Percentiles rank a stretch among this genome's conserved stretches.
Evolutionary conservation across 2,113 vertebrate species (phyloP).

Genomic region (Prochilodus magdalenae): DNA sequence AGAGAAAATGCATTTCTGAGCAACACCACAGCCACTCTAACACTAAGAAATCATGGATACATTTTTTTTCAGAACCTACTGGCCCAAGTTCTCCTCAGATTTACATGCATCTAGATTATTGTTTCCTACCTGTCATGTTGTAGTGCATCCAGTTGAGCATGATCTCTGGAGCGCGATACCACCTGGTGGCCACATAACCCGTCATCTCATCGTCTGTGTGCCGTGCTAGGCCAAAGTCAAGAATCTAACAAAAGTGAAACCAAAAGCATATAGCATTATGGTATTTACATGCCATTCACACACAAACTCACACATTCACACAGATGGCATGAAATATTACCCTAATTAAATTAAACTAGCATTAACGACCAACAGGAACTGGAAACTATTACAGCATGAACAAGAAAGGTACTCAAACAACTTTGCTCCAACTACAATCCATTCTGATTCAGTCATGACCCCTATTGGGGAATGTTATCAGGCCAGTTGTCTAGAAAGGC

Average conservation of each 20-base stretch:
- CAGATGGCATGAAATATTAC: too few relatives aligned
- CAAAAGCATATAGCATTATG: background rate
- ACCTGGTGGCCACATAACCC: constrained; percentile 95
- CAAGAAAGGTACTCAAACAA: background rate
- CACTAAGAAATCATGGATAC: background rate
- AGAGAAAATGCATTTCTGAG: too few relatives aligned
- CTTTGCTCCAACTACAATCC: background rate
- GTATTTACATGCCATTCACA: background rate
- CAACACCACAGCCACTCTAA: too few relatives aligned
- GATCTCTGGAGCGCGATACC: constrained; percentile 98
- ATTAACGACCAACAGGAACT: background rate
- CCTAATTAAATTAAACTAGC: too few relatives aligned
- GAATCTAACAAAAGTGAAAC: constrained; percentile 78
- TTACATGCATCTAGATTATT: background rate
- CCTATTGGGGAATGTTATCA: background rate
- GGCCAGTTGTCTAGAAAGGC: background rate
- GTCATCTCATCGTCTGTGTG: constrained; percentile 99
- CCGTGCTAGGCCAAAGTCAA: constrained; percentile 96
- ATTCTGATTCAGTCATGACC: background rate
- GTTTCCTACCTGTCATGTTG: constrained; percentile 91
- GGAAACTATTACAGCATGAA: background rate
- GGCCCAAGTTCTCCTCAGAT: background rate
- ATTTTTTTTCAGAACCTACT: background rate
- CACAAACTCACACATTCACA: background rate
- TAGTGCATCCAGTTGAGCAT: constrained; percentile 99